These are phyloP conservation scores for Coptodon bakossiorum DNA, from an alignment of 2,113 vertebrate species.

Conservation along the genomic window DNA sequence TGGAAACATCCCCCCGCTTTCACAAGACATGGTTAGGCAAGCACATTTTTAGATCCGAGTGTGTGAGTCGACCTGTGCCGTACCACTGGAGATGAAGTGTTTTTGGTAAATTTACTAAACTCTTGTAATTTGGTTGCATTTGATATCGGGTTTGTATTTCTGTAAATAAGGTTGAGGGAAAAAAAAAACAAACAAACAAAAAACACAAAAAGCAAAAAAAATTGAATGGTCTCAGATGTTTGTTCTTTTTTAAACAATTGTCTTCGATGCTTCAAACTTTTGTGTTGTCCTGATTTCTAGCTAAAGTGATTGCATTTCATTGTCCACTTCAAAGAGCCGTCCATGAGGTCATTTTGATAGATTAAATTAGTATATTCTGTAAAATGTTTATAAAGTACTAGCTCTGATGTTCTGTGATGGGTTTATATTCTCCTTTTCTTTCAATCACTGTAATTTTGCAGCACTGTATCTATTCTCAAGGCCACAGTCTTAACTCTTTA, in stretches of 20 bases:
- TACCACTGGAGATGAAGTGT: conserved; percentile 22
- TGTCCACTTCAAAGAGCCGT: not conserved
- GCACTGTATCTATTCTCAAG: conserved; percentile 31
- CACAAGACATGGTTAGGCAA: conserved; percentile 56
- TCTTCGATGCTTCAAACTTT: conserved; percentile 48
- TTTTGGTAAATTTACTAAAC: conserved; percentile 63
- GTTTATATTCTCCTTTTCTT: conserved; percentile 33
- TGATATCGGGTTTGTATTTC: conserved; percentile 67
- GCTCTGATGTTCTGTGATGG: conserved; percentile 60
- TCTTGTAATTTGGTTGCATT: conserved; percentile 61
- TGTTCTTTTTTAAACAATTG: conserved; percentile 33
- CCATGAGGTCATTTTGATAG: conserved; percentile 43
- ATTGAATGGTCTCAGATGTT: not conserved
- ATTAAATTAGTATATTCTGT: conserved; percentile 58
- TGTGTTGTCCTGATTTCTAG: conserved; percentile 57
- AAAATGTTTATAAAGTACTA: conserved; percentile 54
- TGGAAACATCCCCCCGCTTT: conserved; percentile 31
- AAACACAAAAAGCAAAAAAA: not conserved
- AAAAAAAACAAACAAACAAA: not conserved
- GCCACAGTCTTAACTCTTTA: conserved; percentile 7
- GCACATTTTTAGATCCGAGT: conserved; percentile 58
- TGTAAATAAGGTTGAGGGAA: conserved; percentile 49
- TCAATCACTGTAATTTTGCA: conserved; percentile 42
- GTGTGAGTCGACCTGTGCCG: conserved; percentile 48
- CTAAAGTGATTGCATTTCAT: conserved; percentile 32